Percentiles rank a stretch among this genome's conserved stretches.
These are phyloP conservation scores for Piprites chloris DNA, from an alignment of 2,113 vertebrate species.

Conservation along the genomic window DNA sequence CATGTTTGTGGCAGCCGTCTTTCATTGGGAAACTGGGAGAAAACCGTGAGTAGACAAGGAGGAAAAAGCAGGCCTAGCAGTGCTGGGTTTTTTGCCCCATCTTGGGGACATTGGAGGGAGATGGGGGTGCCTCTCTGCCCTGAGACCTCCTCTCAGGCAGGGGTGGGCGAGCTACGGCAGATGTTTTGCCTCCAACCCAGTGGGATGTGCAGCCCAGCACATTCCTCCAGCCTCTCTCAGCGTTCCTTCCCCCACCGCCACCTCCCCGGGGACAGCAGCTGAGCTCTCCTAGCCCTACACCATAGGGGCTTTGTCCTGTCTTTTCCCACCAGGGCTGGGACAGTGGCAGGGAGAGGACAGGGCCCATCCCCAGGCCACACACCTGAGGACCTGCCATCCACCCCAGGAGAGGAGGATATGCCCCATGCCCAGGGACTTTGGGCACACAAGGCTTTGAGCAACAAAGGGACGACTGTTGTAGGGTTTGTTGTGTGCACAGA, in stretches of 20 bases:
- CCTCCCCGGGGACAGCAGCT: not conserved
- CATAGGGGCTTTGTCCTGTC: not conserved
- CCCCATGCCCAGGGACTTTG: fast-evolving
- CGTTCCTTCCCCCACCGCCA: not conserved
- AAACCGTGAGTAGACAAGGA: fast-evolving
- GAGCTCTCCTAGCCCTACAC: not conserved
- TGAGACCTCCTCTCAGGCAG: not conserved
- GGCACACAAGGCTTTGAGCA: not conserved
- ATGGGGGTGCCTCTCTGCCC: not conserved
- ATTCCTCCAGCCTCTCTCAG: not conserved
- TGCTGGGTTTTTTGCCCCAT: not conserved
- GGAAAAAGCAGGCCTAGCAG: not conserved
- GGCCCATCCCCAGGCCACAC: fast-evolving
- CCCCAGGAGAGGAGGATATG: fast-evolving
- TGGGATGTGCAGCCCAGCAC: fast-evolving
- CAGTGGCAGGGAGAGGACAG: not conserved
- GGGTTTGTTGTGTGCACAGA: not conserved
- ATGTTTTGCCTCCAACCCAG: not conserved
- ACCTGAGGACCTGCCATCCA: not conserved
- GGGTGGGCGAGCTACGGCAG: not conserved
- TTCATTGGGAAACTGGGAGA: fast-evolving
- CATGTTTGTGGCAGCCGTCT: fast-evolving
- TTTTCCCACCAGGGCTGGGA: not conserved
- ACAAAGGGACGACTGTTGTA: fast-evolving
- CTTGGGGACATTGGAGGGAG: not conserved